A percentile compares a stretch with the other conserved stretches of the same genome.
phyloP scores from a whole-genome alignment of 2,113 vertebrate genomes.

The Larimichthys crocea region DNA sequence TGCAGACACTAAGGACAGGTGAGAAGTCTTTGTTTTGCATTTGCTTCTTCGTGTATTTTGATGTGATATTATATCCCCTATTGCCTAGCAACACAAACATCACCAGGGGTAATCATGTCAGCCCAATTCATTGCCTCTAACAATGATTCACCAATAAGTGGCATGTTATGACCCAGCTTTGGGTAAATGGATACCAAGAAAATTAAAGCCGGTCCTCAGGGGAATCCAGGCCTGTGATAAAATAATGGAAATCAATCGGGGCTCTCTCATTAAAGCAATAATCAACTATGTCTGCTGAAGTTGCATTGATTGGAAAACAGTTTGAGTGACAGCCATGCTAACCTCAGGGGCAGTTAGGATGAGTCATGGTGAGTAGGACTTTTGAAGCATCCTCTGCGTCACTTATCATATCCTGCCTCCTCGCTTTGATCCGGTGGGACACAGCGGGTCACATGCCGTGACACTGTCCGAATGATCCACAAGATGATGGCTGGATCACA shows the following conservation, averaged over 20 bases:
- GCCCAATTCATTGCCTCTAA: slow-evolving; percentile 25
- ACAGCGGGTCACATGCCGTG: slow-evolving; percentile 44
- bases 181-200: slow-evolving; percentile 63
- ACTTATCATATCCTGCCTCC: slow-evolving; percentile 56
- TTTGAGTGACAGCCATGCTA: slow-evolving; percentile 72
- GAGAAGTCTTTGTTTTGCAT: not conserved
- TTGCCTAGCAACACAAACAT: slow-evolving; percentile 45
- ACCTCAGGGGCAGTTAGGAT: slow-evolving; percentile 57
- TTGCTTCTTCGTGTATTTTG: not conserved
- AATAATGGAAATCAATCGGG: slow-evolving; percentile 75
- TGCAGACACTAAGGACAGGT: not conserved
- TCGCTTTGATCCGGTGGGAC: slow-evolving; percentile 45
- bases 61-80: slow-evolving; percentile 24
- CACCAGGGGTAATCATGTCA: slow-evolving; percentile 44
- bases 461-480: slow-evolving; percentile 38
- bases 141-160: slow-evolving; percentile 59
- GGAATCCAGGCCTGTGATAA: slow-evolving; percentile 49
- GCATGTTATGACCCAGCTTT: slow-evolving; percentile 56
- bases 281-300: slow-evolving; percentile 68
- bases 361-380: slow-evolving; percentile 67
- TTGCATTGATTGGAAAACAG: slow-evolving; percentile 72
- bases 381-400: slow-evolving; percentile 49
- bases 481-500: slow-evolving; percentile 18
- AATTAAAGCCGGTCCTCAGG: slow-evolving; percentile 54
- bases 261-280: slow-evolving; percentile 77